Evolutionary conservation across 23 tunicate genomes (phyloP).

Genomic region (Trididemnum clinides): DNA sequence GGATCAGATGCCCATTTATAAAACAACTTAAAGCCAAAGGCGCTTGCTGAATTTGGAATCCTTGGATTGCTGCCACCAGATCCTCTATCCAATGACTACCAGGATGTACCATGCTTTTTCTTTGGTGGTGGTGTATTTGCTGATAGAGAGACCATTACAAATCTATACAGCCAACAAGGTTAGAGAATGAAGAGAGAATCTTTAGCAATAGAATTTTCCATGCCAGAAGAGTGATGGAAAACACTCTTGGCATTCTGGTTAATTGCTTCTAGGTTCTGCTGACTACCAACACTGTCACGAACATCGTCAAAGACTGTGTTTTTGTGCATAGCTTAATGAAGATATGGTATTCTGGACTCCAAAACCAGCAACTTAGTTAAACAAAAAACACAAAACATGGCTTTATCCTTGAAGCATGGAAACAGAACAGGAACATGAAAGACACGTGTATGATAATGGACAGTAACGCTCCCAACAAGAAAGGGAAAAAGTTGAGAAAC

Average conservation of each 20-base stretch:
- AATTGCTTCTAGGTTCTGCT: too few species aligned
- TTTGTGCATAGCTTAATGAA: too few species aligned
- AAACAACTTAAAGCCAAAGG: neutral
- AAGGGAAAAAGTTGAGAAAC: too few species aligned
- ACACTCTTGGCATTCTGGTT: neutral
- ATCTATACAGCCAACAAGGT: neutral
- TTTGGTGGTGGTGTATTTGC: neutral
- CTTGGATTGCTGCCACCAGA: neutral
- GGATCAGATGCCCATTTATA: neutral
- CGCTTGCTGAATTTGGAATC: neutral
- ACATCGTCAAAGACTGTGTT: too few species aligned
- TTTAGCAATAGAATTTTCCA: neutral
- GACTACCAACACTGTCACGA: too few species aligned
- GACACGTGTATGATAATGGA: too few species aligned
- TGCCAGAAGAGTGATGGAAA: neutral
- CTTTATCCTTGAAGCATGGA: too few species aligned
- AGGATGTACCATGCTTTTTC: neutral
- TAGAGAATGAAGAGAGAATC: neutral
- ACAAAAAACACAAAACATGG: too few species aligned
- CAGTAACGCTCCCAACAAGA: too few species aligned
- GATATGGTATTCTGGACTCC: too few species aligned
- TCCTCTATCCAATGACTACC: neutral
- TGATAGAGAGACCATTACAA: neutral
- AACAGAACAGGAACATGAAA: too few species aligned
- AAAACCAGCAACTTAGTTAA: too few species aligned